Evolutionary conservation across 1,140 invertebrate species (phyloP), one percentile per base, ranked within the genome.

Genomic region (Lasaia peninsularis): DNA sequence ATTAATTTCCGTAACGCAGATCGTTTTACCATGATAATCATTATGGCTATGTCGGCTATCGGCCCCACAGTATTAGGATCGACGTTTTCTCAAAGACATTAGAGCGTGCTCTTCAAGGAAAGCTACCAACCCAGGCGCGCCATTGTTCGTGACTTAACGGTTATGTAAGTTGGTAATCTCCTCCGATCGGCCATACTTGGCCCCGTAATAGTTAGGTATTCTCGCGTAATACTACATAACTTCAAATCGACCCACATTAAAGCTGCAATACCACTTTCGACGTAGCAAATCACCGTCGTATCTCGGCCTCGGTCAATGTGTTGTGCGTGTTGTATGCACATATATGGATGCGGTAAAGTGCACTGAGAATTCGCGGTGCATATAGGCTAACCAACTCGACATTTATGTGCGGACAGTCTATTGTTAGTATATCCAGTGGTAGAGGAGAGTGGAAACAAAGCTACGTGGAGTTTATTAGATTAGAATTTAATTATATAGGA

Each of bases 191-290:
- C 49, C 35, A 34, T 52, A 33, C 35, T 40, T 35, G n/a, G 28
- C 21, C 12, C 34, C 51, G 37, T 55, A 50, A 48, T 49, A 16
- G 51, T 53, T 34, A 40, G 16, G 40, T 60, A 63, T 63, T 75
- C 64, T 78, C 73, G 67, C 73, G 75, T 81, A 84, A 87, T 64
- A 73, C 71, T 73, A 73, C 58, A 60, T 53, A 58, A 67, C 61
- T 69, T 69, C 75, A 83, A 79, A 79, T 83, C 73, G 82, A 83
- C 80, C 78, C 54, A 84, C 80, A 86, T 84, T 86, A 86, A 86
- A 83, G 81, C 71, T 79, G 86, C 75, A 82, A 78, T 86, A 84
- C 86, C 86, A 88, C 86, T 88, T 88, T 88, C 86, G 80, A 72
- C 78, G 78, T 86, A 75, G 81, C 82, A 86, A 88, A 88, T 88